Evolutionary conservation across 2,888 invertebrate genomes (phyloP).

Genomic region (Itoplectis maculator): DNA sequence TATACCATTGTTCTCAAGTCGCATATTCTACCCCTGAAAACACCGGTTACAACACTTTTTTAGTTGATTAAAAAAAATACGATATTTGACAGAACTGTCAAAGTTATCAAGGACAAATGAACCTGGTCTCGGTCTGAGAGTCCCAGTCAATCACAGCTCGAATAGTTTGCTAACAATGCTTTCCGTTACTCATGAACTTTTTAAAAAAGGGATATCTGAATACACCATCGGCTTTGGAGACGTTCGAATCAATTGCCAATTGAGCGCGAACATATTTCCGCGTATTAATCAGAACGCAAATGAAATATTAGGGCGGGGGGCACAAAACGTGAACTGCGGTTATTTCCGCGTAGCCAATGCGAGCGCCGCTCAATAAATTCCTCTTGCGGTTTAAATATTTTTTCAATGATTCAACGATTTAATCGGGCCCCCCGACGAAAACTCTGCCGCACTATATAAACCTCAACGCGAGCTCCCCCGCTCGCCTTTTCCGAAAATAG

Average conservation of each 20-base stretch:
- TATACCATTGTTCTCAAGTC: no score
- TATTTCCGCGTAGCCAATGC: not conserved
- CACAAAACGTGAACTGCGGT: not conserved
- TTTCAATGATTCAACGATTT: slow-evolving; percentile 57
- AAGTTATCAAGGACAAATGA: no score
- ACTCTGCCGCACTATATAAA: slow-evolving; percentile 1
- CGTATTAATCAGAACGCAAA: not conserved
- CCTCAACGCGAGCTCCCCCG: slow-evolving; percentile 30
- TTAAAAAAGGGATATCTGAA: no score
- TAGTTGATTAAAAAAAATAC: no score
- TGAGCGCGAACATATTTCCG: slow-evolving; percentile 28
- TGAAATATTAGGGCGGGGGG: not conserved
- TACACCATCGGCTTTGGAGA: not conserved
- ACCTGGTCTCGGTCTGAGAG: no score
- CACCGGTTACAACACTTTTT: no score
- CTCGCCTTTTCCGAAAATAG: slow-evolving; percentile 52
- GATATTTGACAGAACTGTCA: no score
- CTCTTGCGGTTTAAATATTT: slow-evolving; percentile 47
- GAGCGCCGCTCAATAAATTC: slow-evolving; percentile 29
- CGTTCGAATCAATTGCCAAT: slow-evolving; percentile 13
- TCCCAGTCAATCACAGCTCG: no score
- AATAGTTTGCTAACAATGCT: no score
- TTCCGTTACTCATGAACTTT: no score
- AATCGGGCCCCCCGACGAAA: slow-evolving; percentile 24
- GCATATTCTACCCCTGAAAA: no score